Evolutionary conservation across 2,888 invertebrate species (phyloP), one percentile per base, ranked within the genome.

Genomic region (Oscheius sp.): DNA sequence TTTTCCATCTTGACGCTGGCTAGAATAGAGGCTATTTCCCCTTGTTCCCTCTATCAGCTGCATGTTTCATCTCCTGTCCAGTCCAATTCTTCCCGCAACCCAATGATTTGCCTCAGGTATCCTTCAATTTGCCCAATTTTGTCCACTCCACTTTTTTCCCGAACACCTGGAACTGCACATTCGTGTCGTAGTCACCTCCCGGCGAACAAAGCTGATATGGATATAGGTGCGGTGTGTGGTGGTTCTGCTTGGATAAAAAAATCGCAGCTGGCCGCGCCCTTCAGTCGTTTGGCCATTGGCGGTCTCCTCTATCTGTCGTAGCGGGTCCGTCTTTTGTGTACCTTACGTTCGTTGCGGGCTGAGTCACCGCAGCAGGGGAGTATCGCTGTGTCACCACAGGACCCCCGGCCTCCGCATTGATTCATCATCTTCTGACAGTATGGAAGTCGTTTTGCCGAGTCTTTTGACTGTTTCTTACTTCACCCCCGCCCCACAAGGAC

Each of bases 281-380:
- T 61, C 61, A 23, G 35, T 35, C 35, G 35, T 35, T 35, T 35
- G 35, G 35, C 35, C 35, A 35, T 35, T 35, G 27, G 27, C 58
- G 58, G 58, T 27, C 58, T 49, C 49, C 25, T 27, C 58, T 35
- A 35, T 45, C 61, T 61, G 41, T 61, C 43, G 41, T 49, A 25
- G 21, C 64, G 45, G 49, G 64, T 46, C 64, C 64, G 49, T 66
- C 66, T 66, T n/a, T 52, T 66, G 66, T 66, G 66, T 66, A 49
- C 66, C 66, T 66, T 66, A 49, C 66, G 66, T 66, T 66, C 66
- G 66, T 66, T 52, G 66, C 61, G 66, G 35, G 35, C 66, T 66
- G 66, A 66, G 49, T 66, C 66, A 66, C 66, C 66, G 43, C 66
- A 66, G 66, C 66, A 66, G 66, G 66, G n/a, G 66, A 52, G 66